These are phyloP conservation scores for Tetranychus truncatus DNA, from an alignment of 2,888 invertebrate species.

Conservation along the genomic window DNA sequence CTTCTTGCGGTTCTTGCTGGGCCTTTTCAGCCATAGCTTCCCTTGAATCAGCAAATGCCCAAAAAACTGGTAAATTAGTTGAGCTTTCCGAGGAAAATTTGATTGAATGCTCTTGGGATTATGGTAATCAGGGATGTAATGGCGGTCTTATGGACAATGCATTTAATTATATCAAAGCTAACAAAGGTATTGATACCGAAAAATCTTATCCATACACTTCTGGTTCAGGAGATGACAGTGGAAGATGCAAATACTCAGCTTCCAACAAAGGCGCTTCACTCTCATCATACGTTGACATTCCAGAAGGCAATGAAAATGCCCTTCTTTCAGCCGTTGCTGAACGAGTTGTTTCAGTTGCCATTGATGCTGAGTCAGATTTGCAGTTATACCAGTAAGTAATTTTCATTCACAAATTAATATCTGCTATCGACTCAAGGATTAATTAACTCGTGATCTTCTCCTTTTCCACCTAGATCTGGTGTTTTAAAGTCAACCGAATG, in stretches of 20 bases:
- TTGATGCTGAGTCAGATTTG: slow-evolving; percentile 33
- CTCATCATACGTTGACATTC: slow-evolving; percentile 29
- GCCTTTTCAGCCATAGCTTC: slow-evolving; percentile 43
- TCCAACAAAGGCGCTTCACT: slow-evolving; percentile 27
- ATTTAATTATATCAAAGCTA: slow-evolving; percentile 55
- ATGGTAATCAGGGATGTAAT: slow-evolving; percentile 64
- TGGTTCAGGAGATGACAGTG: slow-evolving; percentile 26
- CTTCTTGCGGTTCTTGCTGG: slow-evolving; percentile 54
- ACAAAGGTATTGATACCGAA: slow-evolving; percentile 47
- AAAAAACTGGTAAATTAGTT: slow-evolving; percentile 51
- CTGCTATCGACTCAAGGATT: neutral
- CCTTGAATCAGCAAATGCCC: slow-evolving; percentile 43
- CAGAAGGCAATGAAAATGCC: slow-evolving; percentile 28
- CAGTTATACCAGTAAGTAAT: slow-evolving; percentile 45
- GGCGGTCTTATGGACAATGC: slow-evolving; percentile 70
- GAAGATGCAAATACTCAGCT: slow-evolving; percentile 26
- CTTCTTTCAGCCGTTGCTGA: slow-evolving; percentile 30
- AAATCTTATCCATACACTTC: slow-evolving; percentile 30
- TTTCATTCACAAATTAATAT: neutral
- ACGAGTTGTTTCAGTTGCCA: slow-evolving; percentile 29
- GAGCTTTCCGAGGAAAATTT: slow-evolving; percentile 81
- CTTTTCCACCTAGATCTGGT: neutral
- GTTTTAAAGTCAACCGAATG: slow-evolving; percentile 25
- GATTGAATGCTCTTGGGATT: slow-evolving; percentile 61
- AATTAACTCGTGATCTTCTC: neutral